Base-by-base conservation (phyloP, 2,888 invertebrate genomes). In the Xylophagus ater region DNA sequence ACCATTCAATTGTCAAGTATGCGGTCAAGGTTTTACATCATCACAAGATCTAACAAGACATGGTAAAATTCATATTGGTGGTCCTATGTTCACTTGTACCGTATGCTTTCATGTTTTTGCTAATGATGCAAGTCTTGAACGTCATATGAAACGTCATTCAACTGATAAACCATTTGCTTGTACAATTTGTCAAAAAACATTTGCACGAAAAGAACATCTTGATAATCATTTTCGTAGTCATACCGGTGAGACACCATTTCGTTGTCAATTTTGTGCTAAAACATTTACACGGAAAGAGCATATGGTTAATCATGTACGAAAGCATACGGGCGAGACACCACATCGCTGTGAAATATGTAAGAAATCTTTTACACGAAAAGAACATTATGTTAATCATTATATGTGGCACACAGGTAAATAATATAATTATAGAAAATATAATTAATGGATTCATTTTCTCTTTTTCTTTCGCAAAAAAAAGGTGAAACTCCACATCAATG, bases 401-500 rank as follows among this genome's bases (percentile, higher is more conserved):
- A 78, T 79, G 51, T 68, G 68, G 68, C 68, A 69, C 56, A 77
- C 76, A 52, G 76, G 76, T 73, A 57, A 53, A 47, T 26, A n/a
- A n/a, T n/a, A n/a, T n/a, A n/a, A n/a, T n/a, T n/a, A n/a, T n/a
- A n/a, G n/a, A n/a, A n/a, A n/a, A n/a, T n/a, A n/a, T n/a, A n/a
- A n/a, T n/a, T n/a, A n/a, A n/a, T n/a, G n/a, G n/a, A n/a, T n/a
- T n/a, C n/a, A n/a, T n/a, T n/a, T n/a, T n/a, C n/a, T n/a, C n/a
- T n/a, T n/a, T n/a, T n/a, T n/a, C n/a, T 26, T 37, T 21, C n/a
- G 37, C 6, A 39, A 66, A 67, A 69, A 50, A 40, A 62, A 75
- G 85, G 85, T 60, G 85, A 85, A 69, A 86, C 85, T 49, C 86
- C 84, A 46, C 87, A 87, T 67, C 84, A 84, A 64, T 87, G 87